Percentiles rank a stretch among this genome's conserved stretches.
phyloP scores from a whole-genome alignment of 2,797 vertebrate genomes.

The Dermochelys coriacea region DNA sequence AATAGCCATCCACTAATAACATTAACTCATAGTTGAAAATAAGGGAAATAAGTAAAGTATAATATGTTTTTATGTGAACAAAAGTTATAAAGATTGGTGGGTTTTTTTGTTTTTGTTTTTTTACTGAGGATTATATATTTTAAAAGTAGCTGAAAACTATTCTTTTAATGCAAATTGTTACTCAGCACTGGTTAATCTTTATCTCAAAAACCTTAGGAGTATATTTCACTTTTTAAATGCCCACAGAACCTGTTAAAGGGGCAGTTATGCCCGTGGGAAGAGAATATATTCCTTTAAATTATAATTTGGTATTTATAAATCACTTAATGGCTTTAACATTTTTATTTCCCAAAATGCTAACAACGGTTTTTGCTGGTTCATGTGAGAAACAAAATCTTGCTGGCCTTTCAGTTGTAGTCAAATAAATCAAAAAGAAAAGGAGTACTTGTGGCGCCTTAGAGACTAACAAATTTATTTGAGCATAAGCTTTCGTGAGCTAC shows the following conservation, averaged over 20 bases:
- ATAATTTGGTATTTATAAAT: not conserved
- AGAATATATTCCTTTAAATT: not conserved
- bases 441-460: too few relatives aligned
- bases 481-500: too few relatives aligned
- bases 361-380: not conserved
- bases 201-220: not conserved
- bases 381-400: not conserved
- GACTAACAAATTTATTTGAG: too few relatives aligned
- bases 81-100: not conserved
- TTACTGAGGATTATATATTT: not conserved
- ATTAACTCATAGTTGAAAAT: not conserved
- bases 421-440: too few relatives aligned
- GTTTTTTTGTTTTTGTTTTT: too few relatives aligned
- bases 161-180: not conserved
- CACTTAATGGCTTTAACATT: not conserved
- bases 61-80: not conserved
- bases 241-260: not conserved
- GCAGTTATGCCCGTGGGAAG: not conserved
- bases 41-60: not conserved
- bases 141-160: not conserved
- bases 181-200: not conserved
- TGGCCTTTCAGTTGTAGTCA: not conserved
- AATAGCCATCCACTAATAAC: not conserved
- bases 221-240: not conserved
- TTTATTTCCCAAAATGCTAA: not conserved